Conservation (phyloP, 2,797 vertebrate genomes). For the Micrastur ruficollis region DNA sequence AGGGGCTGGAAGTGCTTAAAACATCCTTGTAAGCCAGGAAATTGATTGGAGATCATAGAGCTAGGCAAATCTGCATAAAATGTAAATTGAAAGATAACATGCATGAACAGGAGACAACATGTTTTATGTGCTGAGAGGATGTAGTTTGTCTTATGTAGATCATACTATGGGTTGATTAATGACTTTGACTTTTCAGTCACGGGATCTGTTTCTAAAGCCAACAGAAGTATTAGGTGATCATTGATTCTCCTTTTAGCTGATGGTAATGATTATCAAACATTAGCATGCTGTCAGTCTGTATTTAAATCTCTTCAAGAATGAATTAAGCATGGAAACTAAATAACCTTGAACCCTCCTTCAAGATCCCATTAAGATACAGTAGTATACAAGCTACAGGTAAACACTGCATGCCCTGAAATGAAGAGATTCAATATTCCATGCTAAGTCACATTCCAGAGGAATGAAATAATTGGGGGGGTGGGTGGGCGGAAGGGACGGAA, state of each 20-base stretch:
- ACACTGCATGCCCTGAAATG: slow-evolving; percentile 15
- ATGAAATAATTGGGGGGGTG: slow-evolving; percentile 31
- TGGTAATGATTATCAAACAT: slow-evolving; percentile 38
- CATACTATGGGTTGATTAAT: slow-evolving; percentile 65
- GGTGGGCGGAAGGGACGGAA: not conserved
- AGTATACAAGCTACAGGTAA: not conserved
- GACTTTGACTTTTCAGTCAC: slow-evolving; percentile 62
- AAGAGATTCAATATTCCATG: slow-evolving; percentile 18
- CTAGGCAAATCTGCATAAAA: slow-evolving; percentile 38
- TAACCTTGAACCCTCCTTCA: slow-evolving; percentile 42
- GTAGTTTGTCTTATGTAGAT: slow-evolving; percentile 63
- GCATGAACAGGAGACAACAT: slow-evolving; percentile 60
- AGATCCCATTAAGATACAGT: slow-evolving; percentile 54
- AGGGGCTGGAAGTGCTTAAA: slow-evolving; percentile 3
- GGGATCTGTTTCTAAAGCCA: slow-evolving; percentile 7
- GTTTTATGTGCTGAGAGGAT: slow-evolving; percentile 39
- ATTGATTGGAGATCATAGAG: slow-evolving; percentile 2
- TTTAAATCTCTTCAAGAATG: slow-evolving; percentile 34
- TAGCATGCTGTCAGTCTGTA: slow-evolving; percentile 32
- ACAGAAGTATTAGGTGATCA: slow-evolving; percentile 22
- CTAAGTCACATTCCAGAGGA: slow-evolving; percentile 61
- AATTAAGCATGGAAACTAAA: slow-evolving; percentile 33
- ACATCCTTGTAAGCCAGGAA: not conserved
- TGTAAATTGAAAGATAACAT: slow-evolving; percentile 31
- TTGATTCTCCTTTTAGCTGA: slow-evolving; percentile 16